Conservation (phyloP, 2,797 vertebrate genomes). For the Vespertilio murinus region DNA sequence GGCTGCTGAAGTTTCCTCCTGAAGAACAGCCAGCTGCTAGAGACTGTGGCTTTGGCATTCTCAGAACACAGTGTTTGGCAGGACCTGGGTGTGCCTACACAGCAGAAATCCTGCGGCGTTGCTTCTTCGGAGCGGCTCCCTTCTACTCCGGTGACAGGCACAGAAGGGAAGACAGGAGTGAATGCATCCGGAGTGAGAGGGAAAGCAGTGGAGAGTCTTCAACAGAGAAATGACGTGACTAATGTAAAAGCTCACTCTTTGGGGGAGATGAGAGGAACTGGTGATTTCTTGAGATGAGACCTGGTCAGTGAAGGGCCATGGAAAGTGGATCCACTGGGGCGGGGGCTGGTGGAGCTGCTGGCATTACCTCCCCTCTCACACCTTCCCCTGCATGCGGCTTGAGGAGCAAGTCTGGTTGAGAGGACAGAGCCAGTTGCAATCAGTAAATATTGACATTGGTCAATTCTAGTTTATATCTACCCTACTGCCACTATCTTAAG, state of each 20-base stretch:
- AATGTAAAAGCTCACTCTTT: neutral
- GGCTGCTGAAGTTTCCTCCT: neutral
- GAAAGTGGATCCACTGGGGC: rapidly evolving
- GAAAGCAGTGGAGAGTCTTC: neutral
- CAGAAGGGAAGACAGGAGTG: neutral
- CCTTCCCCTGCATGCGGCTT: neutral
- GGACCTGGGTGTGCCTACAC: neutral
- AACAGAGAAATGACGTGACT: neutral
- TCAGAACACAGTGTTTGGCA: neutral
- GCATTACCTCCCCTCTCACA: neutral
- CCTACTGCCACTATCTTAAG: neutral
- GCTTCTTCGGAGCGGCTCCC: neutral
- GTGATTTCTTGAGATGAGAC: neutral
- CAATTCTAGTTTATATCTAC: neutral
- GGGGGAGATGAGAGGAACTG: neutral
- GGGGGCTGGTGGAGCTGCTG: neutral
- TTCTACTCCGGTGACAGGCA: neutral
- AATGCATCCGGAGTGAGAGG: neutral
- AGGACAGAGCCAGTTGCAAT: neutral
- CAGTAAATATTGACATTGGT: neutral
- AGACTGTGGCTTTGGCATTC: neutral
- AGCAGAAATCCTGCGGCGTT: neutral
- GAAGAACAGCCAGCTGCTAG: neutral
- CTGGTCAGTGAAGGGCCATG: neutral
- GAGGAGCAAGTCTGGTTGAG: neutral